A percentile compares a stretch with the other conserved stretches of the same genome.
phyloP scores from a whole-genome alignment of 53 echinoderm and acorn worm genomes.

The Echinometra lucunter region DNA sequence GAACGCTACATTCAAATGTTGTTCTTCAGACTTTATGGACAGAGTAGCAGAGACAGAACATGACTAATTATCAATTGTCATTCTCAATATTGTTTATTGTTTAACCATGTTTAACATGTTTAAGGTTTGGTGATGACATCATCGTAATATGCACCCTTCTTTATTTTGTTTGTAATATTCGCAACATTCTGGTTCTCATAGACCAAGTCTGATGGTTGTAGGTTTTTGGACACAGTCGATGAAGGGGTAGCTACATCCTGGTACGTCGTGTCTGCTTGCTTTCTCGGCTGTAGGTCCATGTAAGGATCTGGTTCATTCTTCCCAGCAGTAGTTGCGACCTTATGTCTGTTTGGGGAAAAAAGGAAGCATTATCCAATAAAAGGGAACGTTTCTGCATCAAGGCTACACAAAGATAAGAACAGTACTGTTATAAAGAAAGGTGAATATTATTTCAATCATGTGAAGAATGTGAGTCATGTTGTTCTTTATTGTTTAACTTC shows the following conservation, averaged over 20 bases:
- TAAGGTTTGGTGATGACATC: background rate
- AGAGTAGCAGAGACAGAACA: too few species aligned
- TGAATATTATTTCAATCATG: too few species aligned
- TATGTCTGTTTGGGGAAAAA: background rate
- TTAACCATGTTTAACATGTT: background rate
- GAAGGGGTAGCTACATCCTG: background rate
- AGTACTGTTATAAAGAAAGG: too few species aligned
- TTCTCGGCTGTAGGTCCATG: background rate
- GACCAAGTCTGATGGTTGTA: background rate
- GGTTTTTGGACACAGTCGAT: background rate
- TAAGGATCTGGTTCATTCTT: background rate
- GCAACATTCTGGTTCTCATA: constrained; percentile 10
- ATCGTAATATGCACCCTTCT: background rate
- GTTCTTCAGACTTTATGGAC: too few species aligned
- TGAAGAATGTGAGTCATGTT: too few species aligned
- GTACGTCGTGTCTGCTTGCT: background rate
- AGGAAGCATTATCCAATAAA: background rate
- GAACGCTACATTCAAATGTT: too few species aligned
- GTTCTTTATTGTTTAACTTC: too few species aligned
- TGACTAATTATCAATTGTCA: too few species aligned
- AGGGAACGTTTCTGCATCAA: too few species aligned
- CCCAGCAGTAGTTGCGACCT: background rate
- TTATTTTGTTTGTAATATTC: background rate
- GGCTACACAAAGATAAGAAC: too few species aligned
- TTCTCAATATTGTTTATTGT: too few species aligned